Evolutionary conservation across 1,140 invertebrate species (phyloP).

Genomic region (Lordiphosa clarofinis): DNA sequence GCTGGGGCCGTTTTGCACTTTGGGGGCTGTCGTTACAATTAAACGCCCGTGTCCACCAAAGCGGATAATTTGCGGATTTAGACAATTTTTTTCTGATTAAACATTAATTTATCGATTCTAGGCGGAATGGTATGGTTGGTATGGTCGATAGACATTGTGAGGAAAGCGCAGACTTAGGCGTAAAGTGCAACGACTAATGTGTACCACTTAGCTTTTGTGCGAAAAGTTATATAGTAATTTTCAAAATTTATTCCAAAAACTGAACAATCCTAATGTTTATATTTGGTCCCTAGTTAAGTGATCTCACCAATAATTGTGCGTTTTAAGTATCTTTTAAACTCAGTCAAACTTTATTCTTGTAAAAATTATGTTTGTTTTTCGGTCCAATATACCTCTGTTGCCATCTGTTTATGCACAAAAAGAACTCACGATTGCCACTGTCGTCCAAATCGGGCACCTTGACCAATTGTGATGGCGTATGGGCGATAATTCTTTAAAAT

Average conservation of each 20-base stretch:
- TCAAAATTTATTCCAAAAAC: too few relatives aligned
- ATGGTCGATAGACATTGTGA: slow-evolving; percentile 32
- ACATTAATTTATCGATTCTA: slow-evolving; percentile 65
- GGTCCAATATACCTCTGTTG: neutral
- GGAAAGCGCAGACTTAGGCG: too few relatives aligned
- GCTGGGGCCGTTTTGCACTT: slow-evolving; percentile 24
- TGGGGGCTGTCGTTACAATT: slow-evolving; percentile 61
- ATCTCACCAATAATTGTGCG: too few relatives aligned
- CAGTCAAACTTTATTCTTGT: too few relatives aligned
- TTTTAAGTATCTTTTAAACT: too few relatives aligned
- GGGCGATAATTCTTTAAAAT: slow-evolving; percentile 39
- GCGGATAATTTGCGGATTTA: slow-evolving; percentile 71
- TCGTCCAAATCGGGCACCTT: slow-evolving; percentile 45
- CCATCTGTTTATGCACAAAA: neutral
- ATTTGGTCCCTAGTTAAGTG: too few relatives aligned
- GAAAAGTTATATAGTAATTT: too few relatives aligned
- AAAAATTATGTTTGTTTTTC: too few relatives aligned
- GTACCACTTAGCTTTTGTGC: slow-evolving; percentile 10
- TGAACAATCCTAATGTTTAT: too few relatives aligned
- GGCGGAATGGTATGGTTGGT: slow-evolving; percentile 27
- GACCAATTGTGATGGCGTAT: slow-evolving; percentile 44
- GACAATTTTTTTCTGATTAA: slow-evolving; percentile 74
- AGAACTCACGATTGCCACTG: slow-evolving; percentile 8
- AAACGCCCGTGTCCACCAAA: slow-evolving; percentile 57
- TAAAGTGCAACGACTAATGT: slow-evolving; percentile 26